Conservation (phyloP, 2,797 vertebrate species). For the Chanos chanos region DNA sequence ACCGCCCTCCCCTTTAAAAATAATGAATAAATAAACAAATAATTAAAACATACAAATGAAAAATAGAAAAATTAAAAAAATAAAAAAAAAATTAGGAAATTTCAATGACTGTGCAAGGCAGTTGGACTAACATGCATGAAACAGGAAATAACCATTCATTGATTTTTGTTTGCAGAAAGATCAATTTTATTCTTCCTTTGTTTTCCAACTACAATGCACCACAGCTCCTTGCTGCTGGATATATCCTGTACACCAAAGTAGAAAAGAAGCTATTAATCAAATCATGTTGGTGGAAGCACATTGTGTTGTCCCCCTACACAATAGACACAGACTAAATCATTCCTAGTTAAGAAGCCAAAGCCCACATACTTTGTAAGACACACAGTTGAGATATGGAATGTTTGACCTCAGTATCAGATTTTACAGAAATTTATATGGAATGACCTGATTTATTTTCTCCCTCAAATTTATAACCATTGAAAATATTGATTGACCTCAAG, state of each 20-base stretch:
- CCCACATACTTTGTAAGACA: slow-evolving; percentile 28
- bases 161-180: slow-evolving; percentile 82
- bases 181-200: slow-evolving; percentile 84
- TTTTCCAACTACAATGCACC: slow-evolving; percentile 79
- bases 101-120: slow-evolving; percentile 72
- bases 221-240: slow-evolving; percentile 72
- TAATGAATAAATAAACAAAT: no score
- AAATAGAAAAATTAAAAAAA: slow-evolving; percentile 39
- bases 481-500: no score
- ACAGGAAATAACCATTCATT: slow-evolving; percentile 81
- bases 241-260: slow-evolving; percentile 68
- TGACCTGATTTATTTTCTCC: slow-evolving; percentile 8
- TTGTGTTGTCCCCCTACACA: slow-evolving; percentile 68
- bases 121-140: slow-evolving; percentile 72
- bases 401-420: slow-evolving; percentile 9
- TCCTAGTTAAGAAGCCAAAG: slow-evolving; percentile 35
- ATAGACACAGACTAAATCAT: slow-evolving; percentile 44
- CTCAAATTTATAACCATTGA: no score
- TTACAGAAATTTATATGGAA: slow-evolving; percentile 20
- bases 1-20: no score
- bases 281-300: slow-evolving; percentile 70
- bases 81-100: slow-evolving; percentile 57
- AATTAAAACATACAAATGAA: no score
- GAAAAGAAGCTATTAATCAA: slow-evolving; percentile 80
- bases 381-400: slow-evolving; percentile 5